Conservation (phyloP, 2,888 invertebrate species). For the Dione vanillae region DNA sequence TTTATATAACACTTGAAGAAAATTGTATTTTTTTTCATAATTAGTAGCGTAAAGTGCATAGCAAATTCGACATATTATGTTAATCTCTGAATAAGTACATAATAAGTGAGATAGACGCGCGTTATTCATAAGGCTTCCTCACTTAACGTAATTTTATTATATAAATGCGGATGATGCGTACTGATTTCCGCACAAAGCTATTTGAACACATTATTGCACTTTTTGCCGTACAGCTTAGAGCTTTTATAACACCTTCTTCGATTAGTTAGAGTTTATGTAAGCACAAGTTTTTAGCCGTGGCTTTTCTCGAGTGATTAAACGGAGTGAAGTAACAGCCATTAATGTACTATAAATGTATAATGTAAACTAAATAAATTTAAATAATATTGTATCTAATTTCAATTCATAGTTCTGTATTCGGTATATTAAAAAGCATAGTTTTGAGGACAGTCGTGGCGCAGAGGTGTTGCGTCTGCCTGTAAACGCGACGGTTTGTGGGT, state of each 20-base stretch:
- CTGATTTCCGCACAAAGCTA: conserved; percentile 42
- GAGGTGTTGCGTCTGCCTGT: no score
- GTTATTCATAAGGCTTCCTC: conserved; percentile 42
- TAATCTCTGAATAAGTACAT: conserved; percentile 7
- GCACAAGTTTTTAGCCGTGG: no score
- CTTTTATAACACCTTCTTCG: neutral
- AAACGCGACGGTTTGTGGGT: no score
- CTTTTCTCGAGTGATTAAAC: no score
- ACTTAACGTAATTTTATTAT: conserved; percentile 42
- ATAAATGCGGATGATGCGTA: conserved; percentile 47
- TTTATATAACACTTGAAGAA: neutral
- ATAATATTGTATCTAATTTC: no score
- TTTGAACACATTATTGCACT: conserved; percentile 2
- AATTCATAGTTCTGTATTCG: no score
- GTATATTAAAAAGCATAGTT: no score
- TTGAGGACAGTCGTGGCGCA: no score
- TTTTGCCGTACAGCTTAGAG: neutral
- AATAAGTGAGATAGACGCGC: conserved; percentile 9
- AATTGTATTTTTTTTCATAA: neutral
- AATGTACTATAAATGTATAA: no score
- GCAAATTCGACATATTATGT: conserved; percentile 9
- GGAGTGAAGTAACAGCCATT: no score
- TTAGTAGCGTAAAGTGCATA: neutral
- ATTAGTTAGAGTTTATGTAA: neutral
- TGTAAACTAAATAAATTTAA: no score